These are phyloP conservation scores for Cervus canadensis DNA, from an alignment of 2,113 vertebrate genomes.

Conservation along the genomic window DNA sequence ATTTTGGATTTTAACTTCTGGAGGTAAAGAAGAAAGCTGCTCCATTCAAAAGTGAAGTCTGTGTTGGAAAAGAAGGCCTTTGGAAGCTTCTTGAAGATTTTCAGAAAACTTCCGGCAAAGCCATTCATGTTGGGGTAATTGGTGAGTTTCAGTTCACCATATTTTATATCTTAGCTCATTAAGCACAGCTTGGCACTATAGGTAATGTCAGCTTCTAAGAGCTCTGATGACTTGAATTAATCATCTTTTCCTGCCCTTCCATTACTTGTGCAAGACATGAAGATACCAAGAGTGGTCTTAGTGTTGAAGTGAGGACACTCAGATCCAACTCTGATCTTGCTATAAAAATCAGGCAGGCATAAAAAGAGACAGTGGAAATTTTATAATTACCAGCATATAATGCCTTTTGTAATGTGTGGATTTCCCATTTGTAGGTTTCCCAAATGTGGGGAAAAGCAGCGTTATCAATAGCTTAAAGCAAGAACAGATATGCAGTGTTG, in stretches of 20 bases:
- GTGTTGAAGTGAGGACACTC: slow-evolving; percentile 74
- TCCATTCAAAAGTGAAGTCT: slow-evolving; percentile 74
- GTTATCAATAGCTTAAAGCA: slow-evolving; percentile 94
- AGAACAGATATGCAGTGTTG: slow-evolving; percentile 84
- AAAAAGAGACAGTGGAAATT: background rate
- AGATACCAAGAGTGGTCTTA: slow-evolving; percentile 69
- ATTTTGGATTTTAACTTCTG: slow-evolving; percentile 1
- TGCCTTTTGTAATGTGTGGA: background rate
- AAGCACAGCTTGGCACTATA: background rate
- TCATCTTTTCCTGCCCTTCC: background rate
- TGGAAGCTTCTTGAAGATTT: slow-evolving; percentile 82
- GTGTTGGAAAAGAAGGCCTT: slow-evolving; percentile 83
- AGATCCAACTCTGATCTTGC: slow-evolving; percentile 82
- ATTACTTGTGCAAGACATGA: slow-evolving; percentile 77
- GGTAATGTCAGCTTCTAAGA: background rate
- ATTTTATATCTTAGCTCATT: background rate
- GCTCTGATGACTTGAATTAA: background rate
- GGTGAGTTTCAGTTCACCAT: slow-evolving; percentile 80
- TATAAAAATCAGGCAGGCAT: background rate
- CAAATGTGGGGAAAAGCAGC: slow-evolving; percentile 98
- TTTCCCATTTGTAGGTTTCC: slow-evolving; percentile 86
- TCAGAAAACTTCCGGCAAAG: slow-evolving; percentile 62
- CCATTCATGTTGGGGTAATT: slow-evolving; percentile 89
- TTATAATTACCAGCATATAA: background rate
- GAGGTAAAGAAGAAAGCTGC: slow-evolving; percentile 80